These are phyloP conservation scores for Tetrax tetrax DNA, from an alignment of 2,113 vertebrate species.

Conservation along the genomic window DNA sequence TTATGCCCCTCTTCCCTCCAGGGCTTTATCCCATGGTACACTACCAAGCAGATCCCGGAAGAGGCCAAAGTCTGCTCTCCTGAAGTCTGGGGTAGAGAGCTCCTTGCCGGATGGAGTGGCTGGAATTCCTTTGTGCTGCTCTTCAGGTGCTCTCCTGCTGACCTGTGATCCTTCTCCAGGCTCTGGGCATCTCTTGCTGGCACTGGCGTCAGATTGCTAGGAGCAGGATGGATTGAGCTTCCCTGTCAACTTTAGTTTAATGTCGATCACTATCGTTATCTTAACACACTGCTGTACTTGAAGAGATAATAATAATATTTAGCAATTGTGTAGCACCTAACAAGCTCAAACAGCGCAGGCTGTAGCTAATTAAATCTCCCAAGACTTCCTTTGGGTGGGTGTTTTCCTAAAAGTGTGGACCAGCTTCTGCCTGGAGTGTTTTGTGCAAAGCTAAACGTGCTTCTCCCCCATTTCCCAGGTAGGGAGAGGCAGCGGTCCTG, in stretches of 20 bases:
- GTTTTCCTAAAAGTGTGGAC: neutral
- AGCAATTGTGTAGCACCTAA: conserved; percentile 26
- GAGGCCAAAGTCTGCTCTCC: too few relatives aligned
- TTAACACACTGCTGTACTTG: conserved; percentile 58
- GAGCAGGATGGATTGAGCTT: too few relatives aligned
- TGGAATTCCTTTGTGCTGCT: too few relatives aligned
- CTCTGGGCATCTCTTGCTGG: too few relatives aligned
- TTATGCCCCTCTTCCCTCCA: too few relatives aligned
- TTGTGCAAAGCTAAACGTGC: accelerated
- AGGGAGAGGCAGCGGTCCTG: accelerated
- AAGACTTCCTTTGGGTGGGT: conserved; percentile 30
- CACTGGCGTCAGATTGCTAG: too few relatives aligned
- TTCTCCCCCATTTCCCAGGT: accelerated
- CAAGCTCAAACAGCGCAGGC: conserved; percentile 18
- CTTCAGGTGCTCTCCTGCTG: too few relatives aligned
- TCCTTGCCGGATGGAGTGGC: too few relatives aligned
- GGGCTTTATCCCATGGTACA: too few relatives aligned
- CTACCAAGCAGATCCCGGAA: too few relatives aligned
- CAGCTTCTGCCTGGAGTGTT: neutral
- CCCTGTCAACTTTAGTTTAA: neutral
- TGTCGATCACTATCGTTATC: conserved; percentile 61
- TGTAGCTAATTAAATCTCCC: conserved; percentile 45
- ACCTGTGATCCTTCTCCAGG: too few relatives aligned
- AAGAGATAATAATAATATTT: conserved; percentile 66
- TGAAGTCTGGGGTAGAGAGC: too few relatives aligned